Base-by-base conservation (phyloP, 1,140 invertebrate genomes). In the Ceratitis capitata region DNA sequence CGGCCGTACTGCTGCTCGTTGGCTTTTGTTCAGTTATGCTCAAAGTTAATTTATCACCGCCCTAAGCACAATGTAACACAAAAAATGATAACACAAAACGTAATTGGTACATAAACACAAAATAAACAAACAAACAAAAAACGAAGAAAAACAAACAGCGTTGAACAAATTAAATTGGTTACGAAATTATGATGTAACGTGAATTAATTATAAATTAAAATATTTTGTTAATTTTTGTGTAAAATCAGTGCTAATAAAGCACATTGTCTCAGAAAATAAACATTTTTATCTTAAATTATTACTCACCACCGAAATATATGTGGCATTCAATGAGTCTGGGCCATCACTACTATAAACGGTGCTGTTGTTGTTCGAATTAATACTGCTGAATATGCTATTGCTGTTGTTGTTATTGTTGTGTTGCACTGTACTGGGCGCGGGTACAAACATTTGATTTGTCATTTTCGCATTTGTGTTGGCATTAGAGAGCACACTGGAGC, bases 261-360 rank as follows among this genome's bases (percentile, higher is more conserved):
- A 61, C 5, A 9, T 61, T 61, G n/a, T 61, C 6, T 6, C 26
- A 35, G 14, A 42, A 74, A 16, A 39, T 5, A n/a, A 74, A 42
- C n/a, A n/a, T n/a, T n/a, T n/a, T n/a, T n/a, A n/a, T n/a, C n/a
- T n/a, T n/a, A n/a, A 23, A 74, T 19, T 84, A n/a, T 64, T 86
- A 93, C 95, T 95, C 93, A 96, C 95, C 93, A 96, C 95, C 85
- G 95, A 95, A 95, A 96, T 85, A 95, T 96, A 85, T 95, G 95
- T 86, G 87, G 95, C 94, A 87, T 95, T 93, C 56, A 93, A 85
- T 29, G 92, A 92, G 85, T 94, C 94, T 45, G 90, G 89, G 85
- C 88, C 90, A 86, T 85, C 26, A 29, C 51, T 85, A 74, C 82
- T 83, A 86, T 88, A 83, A 87, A 88, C 87, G 64, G 78, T 82